These are phyloP conservation scores for Phataginus tetradactyla DNA, from an alignment of 2,797 vertebrate genomes.

Conservation along the genomic window DNA sequence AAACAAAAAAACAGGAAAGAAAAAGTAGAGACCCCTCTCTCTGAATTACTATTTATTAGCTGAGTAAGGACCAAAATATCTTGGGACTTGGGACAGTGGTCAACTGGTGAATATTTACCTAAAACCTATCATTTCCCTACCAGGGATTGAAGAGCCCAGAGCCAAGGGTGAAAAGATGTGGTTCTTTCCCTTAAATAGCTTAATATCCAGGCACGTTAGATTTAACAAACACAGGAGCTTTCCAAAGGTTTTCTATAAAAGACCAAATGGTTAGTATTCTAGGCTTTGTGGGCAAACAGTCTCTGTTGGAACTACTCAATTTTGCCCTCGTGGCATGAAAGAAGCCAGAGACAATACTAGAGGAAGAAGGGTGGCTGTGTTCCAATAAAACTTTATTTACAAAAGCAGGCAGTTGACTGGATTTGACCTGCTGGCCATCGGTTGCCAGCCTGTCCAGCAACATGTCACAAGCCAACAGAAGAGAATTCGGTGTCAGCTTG, in stretches of 20 bases:
- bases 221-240: background rate
- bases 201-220: background rate
- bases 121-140: background rate
- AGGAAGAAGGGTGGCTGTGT: background rate
- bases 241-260: background rate
- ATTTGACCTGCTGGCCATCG: background rate
- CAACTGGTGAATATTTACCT: background rate
- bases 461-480: background rate
- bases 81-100: background rate
- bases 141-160: background rate
- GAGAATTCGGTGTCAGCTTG: background rate
- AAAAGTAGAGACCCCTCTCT: background rate
- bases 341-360: background rate
- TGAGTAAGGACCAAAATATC: background rate
- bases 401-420: background rate
- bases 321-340: background rate
- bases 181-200: background rate
- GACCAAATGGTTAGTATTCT: background rate
- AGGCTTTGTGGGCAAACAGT: rapidly evolving
- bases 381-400: conserved; percentile 21
- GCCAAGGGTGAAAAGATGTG: background rate
- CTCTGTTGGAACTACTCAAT: background rate
- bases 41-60: background rate
- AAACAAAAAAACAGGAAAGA: background rate
- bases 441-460: background rate